Conservation (phyloP, 2,888 invertebrate species). For the Drosophila melanocephala region DNA sequence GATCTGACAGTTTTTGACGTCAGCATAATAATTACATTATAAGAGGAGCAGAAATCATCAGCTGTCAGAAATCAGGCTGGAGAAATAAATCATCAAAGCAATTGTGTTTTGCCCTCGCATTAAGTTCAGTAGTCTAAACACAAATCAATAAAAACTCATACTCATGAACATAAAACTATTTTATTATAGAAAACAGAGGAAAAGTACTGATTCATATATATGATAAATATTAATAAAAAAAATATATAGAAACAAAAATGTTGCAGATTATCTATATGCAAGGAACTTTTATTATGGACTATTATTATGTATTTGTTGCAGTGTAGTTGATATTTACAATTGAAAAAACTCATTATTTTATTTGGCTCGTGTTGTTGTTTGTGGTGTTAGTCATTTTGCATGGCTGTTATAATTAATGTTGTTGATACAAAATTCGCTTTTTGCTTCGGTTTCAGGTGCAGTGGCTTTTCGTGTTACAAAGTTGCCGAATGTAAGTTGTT, state of each 20-base stretch:
- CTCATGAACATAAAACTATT: background rate
- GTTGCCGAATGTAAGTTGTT: constrained; percentile 50
- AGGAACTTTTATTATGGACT: background rate
- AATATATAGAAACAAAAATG: background rate
- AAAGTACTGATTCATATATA: too few relatives aligned
- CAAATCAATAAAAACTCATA: background rate
- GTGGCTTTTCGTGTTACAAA: constrained; percentile 67
- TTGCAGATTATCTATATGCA: too few relatives aligned
- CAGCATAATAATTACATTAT: constrained; percentile 80
- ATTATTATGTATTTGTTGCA: constrained; percentile 30
- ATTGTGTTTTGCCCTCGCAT: constrained; percentile 5
- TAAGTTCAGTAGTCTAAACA: background rate
- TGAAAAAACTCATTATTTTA: constrained; percentile 69
- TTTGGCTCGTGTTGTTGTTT: constrained; percentile 45
- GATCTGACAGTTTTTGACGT: constrained; percentile 59
- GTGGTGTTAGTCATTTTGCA: constrained; percentile 46
- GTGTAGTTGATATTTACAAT: constrained; percentile 57
- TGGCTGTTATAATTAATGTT: constrained; percentile 79
- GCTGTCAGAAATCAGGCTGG: constrained; percentile 8
- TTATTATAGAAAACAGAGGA: background rate
- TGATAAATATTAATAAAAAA: background rate
- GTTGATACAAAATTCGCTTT: constrained; percentile 66
- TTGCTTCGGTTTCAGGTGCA: constrained; percentile 53
- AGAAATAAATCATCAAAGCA: constrained; percentile 27
- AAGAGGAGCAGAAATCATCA: constrained; percentile 29